phyloP scores from a whole-genome alignment of 2,888 invertebrate genomes.

The Troides helena region DNA sequence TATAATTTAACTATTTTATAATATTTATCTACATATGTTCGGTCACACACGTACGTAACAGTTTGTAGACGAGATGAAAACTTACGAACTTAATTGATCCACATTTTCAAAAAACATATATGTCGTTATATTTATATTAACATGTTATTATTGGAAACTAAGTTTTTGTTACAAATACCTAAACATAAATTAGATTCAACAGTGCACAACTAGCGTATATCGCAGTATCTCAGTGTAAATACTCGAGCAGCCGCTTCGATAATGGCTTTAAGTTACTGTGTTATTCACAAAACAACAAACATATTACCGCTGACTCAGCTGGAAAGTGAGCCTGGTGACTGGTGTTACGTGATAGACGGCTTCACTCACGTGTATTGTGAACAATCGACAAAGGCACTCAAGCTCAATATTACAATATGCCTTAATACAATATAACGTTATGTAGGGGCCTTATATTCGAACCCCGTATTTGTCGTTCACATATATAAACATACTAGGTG shows the following conservation, averaged over 20 bases:
- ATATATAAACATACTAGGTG: slow-evolving; percentile 20
- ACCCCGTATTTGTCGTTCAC: slow-evolving; percentile 14
- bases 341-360: slow-evolving; percentile 27
- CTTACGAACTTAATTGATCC: too few relatives aligned
- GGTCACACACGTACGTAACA: too few relatives aligned
- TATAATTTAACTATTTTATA: too few relatives aligned
- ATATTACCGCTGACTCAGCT: slow-evolving; percentile 26
- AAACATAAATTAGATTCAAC: not conserved
- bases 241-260: not conserved
- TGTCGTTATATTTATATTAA: too few relatives aligned
- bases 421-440: slow-evolving; percentile 25
- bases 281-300: slow-evolving; percentile 25
- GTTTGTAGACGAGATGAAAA: too few relatives aligned
- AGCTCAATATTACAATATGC: slow-evolving; percentile 21
- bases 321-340: slow-evolving; percentile 21
- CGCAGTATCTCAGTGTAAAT: not conserved
- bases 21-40: too few relatives aligned
- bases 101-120: too few relatives aligned
- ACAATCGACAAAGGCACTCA: slow-evolving; percentile 20
- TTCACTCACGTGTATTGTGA: slow-evolving; percentile 19
- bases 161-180: not conserved
- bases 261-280: slow-evolving; percentile 22
- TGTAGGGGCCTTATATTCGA: slow-evolving; percentile 7
- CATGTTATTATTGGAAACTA: not conserved
- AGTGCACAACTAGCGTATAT: not conserved